Evolutionary conservation across 2,797 vertebrate genomes (phyloP), one percentile per base, ranked within the genome.

Genomic region (Karalla daura): DNA sequence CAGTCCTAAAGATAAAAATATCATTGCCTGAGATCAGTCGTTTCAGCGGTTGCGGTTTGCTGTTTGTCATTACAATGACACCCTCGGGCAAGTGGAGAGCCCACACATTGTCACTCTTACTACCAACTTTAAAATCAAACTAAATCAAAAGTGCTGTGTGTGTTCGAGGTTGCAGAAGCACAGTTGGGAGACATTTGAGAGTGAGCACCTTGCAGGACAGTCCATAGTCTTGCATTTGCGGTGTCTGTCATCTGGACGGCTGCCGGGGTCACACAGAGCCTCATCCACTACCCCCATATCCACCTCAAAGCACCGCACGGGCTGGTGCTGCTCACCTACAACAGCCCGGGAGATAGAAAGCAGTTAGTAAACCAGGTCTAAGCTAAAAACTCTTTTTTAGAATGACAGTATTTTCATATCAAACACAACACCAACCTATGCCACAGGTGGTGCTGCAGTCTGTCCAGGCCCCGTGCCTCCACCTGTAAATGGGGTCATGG

Each of bases 361-460:
- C 35, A 74, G 14, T 53, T 7, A 21, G 7, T n/a, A n/a, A n/a
- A n/a, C 7, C 21, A 15, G 0, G 12, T 36, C 20, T 14, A 6
- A 25, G 30, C 10, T 17, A 18, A 53, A 40, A 60, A 9, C 4
- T 24, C 14, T 53, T 14, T 7, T 30, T 10, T 0, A 7, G n/a
- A 35, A 47, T 2, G 9, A 17, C 6, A 28, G 0, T 1, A n/a
- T 13, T 21, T 17, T 36, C 2, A 5, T 24, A 11, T 36, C 9
- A 25, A 18, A 54, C 4, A 23, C 7, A 62, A 47, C 15, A 54
- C 76, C 20, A 41, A 98, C 98, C 98, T 81, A 90, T 81, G 50
- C 98, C 97, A 85, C 98, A 99, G 0, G 96, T 96, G 46, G 95
- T 91, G 81, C 96, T 98, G 90, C 98, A 99, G 76, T 95, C 88